Evolutionary conservation across 2,113 vertebrate genomes (phyloP).

Genomic region (Rattus norvegicus): GRCr8 NC_086024.1:96834501-96835000

Average conservation of each 20-base stretch:
- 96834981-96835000: conserved; percentile 74
- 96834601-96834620: background rate
- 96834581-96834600: conserved; percentile 47
- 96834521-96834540: background rate
- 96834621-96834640: background rate
- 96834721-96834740: conserved; percentile 42
- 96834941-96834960: conserved; percentile 76
- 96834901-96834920: conserved; percentile 69
- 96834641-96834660: conserved; percentile 6
- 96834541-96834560: conserved; percentile 34
- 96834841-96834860: conserved; percentile 81
- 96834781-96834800: conserved; percentile 27
- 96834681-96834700: conserved; percentile 4
- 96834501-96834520: conserved; percentile 34
- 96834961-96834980: conserved; percentile 73
- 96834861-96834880: conserved; percentile 74
- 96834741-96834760: background rate
- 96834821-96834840: conserved; percentile 48
- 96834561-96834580: background rate
- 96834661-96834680: conserved; percentile 40
- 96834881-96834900: conserved; percentile 75
- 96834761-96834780: background rate
- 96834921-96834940: conserved; percentile 49
- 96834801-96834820: conserved; percentile 44
- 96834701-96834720: background rate